Evolutionary conservation across 2,113 vertebrate species (phyloP).

Genomic region (Sebastes fasciatus): DNA sequence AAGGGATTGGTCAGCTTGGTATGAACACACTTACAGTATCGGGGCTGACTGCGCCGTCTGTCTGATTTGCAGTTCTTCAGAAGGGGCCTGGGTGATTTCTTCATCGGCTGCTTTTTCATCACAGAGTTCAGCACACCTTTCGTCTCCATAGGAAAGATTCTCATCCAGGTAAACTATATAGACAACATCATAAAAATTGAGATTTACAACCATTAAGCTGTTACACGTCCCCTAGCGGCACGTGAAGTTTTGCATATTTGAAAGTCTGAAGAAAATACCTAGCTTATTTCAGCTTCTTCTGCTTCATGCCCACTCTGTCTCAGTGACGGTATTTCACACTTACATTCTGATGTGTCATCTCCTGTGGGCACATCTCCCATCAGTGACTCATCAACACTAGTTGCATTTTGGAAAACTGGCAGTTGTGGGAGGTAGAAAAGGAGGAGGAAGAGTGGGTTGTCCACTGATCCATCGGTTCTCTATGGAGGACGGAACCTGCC

Average conservation of each 20-base stretch:
- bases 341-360: background rate
- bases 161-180: slow-evolving; percentile 87
- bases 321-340: background rate
- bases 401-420: background rate
- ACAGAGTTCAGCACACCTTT: slow-evolving; percentile 93
- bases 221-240: background rate
- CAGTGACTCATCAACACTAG: background rate
- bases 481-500: too few species aligned
- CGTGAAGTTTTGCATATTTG: background rate
- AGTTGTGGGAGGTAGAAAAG: background rate
- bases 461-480: background rate
- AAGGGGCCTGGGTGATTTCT: slow-evolving; percentile 91
- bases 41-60: background rate
- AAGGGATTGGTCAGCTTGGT: background rate
- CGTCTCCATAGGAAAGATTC: slow-evolving; percentile 88
- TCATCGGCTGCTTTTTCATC: slow-evolving; percentile 89
- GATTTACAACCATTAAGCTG: background rate
- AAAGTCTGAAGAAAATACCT: background rate
- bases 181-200: background rate
- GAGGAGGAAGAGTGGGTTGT: background rate
- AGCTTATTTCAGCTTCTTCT: too few species aligned
- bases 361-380: background rate
- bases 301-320: background rate
- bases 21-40: background rate
- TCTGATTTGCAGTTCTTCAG: slow-evolving; percentile 84